Evolutionary conservation across 2,888 invertebrate species (phyloP), one percentile per base, ranked within the genome.

Genomic region (Stratiomys singularior): DNA sequence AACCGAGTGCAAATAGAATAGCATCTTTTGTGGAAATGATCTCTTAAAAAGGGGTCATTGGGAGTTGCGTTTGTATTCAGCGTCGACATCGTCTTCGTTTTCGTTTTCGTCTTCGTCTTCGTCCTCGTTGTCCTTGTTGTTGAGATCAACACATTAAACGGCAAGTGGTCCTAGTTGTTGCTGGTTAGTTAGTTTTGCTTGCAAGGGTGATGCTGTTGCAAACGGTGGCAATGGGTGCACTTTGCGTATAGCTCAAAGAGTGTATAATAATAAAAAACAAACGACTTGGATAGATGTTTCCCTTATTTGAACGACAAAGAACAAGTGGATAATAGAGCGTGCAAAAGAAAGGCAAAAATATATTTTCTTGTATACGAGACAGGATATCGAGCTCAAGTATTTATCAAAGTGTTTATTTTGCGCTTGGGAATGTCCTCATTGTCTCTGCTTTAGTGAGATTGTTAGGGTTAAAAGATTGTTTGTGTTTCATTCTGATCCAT

Each of bases 321-420:
- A 7, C 23, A 60, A 60, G 58, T 60, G 58, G 23, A 23, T 60
- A 60, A 60, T 60, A 60, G 25, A 52, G 60, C 11, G 23, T 13
- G 30, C n/a, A 2, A 64, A 64, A 27, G n/a, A 64, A 27, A 23
- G 47, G 60, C 18, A 25, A 25, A 60, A 25, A 11, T 4, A 5
- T 37, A 37, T 37, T 37, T 9, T 5, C 37, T 37, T 37, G 37
- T 37, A 37, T 9, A 60, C 5, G 23, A 23, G 69, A 69, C 69
- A n/a, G 69, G 69, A 69, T 25, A 69, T 69, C 47, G 69, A 46
- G 69, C 47, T 69, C 69, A 69, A 69, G 69, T 47, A 69, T 69
- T 69, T 69, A 69, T 69, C 69, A 69, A 69, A 69, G 69, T 69
- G 69, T 69, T 69, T 46, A 69, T 25, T 69, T 69, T 46, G 69